Percentiles rank a stretch among this genome's conserved stretches.
phyloP scores from a whole-genome alignment of 1,140 invertebrate species.

The Caerostris darwini region DNA sequence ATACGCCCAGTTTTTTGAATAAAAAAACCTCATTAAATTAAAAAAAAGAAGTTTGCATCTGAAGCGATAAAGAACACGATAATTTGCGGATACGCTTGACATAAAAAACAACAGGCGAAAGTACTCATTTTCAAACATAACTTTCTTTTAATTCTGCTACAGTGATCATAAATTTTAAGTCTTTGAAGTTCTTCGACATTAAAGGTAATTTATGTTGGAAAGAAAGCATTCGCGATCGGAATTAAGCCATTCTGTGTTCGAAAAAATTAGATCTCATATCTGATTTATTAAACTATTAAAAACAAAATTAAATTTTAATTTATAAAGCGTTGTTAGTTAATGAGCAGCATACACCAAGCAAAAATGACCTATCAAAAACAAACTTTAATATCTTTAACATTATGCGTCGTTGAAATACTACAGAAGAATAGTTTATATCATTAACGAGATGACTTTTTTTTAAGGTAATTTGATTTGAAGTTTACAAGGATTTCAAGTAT shows the following conservation, averaged over 20 bases:
- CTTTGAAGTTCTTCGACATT: neutral
- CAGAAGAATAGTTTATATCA: no score
- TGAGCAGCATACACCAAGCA: neutral
- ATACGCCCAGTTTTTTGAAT: neutral
- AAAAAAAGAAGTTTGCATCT: neutral
- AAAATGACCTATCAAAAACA: no score
- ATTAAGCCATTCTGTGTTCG: neutral
- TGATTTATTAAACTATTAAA: neutral
- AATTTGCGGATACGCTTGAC: neutral
- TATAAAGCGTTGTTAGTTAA: neutral
- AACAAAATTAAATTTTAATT: neutral
- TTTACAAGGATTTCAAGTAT: no score
- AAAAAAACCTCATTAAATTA: conserved; percentile 26
- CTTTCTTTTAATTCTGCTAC: conserved; percentile 16
- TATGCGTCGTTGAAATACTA: no score
- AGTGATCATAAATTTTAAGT: neutral
- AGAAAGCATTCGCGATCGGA: neutral
- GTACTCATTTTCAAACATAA: neutral
- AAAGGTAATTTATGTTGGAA: neutral
- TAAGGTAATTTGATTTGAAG: no score
- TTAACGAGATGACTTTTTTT: no score
- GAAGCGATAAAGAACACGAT: conserved; percentile 21
- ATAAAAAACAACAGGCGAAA: neutral
- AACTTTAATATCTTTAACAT: no score
- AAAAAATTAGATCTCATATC: neutral